These are phyloP conservation scores for Megaceryle torquata DNA, from an alignment of 2,113 vertebrate species.

Conservation along the genomic window DNA sequence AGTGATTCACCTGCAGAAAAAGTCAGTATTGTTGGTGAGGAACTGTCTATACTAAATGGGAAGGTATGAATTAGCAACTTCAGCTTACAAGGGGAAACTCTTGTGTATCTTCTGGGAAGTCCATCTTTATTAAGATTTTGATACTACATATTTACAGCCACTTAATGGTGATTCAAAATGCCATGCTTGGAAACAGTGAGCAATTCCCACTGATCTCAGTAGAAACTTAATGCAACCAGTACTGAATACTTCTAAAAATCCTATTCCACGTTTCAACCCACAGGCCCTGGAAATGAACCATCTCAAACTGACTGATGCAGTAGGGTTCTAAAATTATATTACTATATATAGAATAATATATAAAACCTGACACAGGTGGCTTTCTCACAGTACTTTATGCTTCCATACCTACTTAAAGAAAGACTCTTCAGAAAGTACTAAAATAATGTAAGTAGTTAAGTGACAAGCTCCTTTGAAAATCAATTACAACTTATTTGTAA, in stretches of 20 bases:
- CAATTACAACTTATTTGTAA: neutral
- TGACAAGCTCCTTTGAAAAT: neutral
- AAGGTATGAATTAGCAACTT: constrained; percentile 71
- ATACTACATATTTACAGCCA: neutral
- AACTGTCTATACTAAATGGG: constrained; percentile 75
- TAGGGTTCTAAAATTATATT: neutral
- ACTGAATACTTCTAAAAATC: neutral
- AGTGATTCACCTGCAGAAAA: constrained; percentile 76
- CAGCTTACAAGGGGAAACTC: neutral
- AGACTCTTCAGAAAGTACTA: neutral
- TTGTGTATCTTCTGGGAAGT: neutral
- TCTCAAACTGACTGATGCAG: neutral
- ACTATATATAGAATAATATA: neutral
- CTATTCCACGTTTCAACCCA: neutral
- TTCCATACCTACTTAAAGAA: neutral
- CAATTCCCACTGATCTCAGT: neutral
- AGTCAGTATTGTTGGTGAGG: constrained; percentile 81
- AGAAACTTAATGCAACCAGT: neutral
- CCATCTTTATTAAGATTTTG: neutral
- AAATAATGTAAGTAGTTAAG: neutral
- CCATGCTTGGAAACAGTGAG: neutral
- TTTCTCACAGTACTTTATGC: neutral
- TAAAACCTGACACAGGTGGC: neutral
- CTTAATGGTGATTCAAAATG: neutral
- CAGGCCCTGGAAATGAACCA: neutral